phyloP scores from a whole-genome alignment of 2,113 vertebrate species.

The Copsychus sechellarum region DNA sequence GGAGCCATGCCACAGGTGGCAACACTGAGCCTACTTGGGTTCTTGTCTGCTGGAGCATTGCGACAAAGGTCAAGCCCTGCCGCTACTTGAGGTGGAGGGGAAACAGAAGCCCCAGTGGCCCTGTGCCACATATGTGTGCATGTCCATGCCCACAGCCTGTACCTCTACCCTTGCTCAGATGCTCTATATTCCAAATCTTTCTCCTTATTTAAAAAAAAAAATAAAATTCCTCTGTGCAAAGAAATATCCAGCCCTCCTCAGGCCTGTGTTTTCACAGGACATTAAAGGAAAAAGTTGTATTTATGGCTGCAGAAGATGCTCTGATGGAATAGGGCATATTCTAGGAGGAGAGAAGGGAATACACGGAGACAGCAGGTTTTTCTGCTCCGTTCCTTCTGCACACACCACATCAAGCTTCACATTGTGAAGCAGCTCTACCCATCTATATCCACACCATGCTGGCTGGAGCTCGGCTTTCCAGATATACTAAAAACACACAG shows the following conservation, averaged over 20 bases:
- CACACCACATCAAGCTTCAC: background rate
- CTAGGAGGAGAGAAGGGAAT: background rate
- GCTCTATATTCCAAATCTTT: background rate
- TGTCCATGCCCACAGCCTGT: background rate
- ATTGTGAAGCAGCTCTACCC: background rate
- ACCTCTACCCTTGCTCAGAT: no score
- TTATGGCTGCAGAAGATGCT: background rate
- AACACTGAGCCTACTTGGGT: background rate
- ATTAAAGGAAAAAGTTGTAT: background rate
- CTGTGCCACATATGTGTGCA: background rate
- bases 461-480: background rate
- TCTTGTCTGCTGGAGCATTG: background rate
- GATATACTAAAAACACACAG: background rate
- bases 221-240: background rate
- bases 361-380: background rate
- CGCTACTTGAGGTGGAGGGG: background rate
- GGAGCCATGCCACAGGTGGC: background rate
- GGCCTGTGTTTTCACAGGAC: background rate
- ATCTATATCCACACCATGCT: background rate
- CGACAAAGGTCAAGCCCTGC: background rate
- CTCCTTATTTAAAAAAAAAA: background rate
- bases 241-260: background rate
- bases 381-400: background rate
- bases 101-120: background rate
- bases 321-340: background rate